Conservation (phyloP, 2,113 vertebrate species). For the Spheniscus mendiculus region DNA sequence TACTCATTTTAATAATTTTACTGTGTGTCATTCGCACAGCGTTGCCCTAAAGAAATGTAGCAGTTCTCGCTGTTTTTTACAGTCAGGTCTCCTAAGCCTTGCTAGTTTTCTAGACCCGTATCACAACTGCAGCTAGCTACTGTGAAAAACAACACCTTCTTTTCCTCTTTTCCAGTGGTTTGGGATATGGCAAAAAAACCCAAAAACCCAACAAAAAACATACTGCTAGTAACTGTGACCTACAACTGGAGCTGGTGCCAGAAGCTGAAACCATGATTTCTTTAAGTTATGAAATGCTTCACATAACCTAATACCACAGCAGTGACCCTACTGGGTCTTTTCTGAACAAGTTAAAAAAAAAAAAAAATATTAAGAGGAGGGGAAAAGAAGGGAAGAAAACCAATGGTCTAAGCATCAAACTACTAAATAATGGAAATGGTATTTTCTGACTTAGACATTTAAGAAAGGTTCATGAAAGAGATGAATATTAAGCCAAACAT, state of each 20-base stretch:
- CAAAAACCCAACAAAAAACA: not conserved
- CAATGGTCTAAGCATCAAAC: constrained; percentile 40
- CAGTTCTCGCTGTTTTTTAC: not conserved
- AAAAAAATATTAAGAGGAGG: not conserved
- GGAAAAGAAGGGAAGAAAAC: not conserved
- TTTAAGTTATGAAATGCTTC: constrained; percentile 66
- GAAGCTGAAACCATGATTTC: constrained; percentile 59
- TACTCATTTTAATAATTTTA: not conserved
- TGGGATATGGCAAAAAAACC: not conserved
- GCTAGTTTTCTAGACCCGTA: not conserved
- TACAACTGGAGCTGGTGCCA: constrained; percentile 37
- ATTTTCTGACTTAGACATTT: constrained; percentile 69
- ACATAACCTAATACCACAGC: constrained; percentile 51
- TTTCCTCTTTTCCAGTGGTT: constrained; percentile 60
- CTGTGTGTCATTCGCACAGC: accelerated
- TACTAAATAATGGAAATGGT: constrained; percentile 64
- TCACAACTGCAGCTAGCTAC: constrained; percentile 42
- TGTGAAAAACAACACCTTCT: constrained; percentile 66
- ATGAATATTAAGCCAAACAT: constrained; percentile 76
- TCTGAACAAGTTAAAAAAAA: constrained; percentile 3
- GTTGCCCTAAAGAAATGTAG: not conserved
- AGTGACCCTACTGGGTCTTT: constrained; percentile 41
- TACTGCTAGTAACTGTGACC: constrained; percentile 58
- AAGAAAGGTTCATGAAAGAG: constrained; percentile 71
- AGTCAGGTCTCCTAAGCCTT: not conserved